Evolutionary conservation across 2,797 vertebrate genomes (phyloP).

Genomic region (Bovichtus diacanthus): DNA sequence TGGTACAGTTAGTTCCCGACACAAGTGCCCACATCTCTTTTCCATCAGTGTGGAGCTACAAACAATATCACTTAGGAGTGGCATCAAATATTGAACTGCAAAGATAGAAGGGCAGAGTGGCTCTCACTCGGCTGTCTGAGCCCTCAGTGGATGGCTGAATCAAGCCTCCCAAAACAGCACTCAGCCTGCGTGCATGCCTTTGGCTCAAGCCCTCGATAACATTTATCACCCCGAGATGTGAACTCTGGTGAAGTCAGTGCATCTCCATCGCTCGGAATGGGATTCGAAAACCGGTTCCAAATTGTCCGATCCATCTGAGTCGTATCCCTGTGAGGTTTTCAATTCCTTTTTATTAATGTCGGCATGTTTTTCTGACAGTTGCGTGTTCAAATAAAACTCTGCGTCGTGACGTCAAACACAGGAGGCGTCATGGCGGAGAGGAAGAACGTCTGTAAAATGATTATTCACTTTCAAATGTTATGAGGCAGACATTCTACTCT

Average conservation of each 20-base stretch:
- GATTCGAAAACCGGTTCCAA: too few relatives aligned
- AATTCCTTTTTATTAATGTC: too few relatives aligned
- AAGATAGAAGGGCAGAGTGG: slow-evolving; percentile 48
- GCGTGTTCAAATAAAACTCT: too few relatives aligned
- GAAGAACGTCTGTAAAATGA: too few relatives aligned
- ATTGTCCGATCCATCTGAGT: too few relatives aligned
- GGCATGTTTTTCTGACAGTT: too few relatives aligned
- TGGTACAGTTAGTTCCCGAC: slow-evolving; percentile 43
- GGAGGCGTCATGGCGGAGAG: too few relatives aligned
- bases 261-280: not conserved
- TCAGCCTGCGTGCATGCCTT: slow-evolving; percentile 38
- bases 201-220: slow-evolving; percentile 28
- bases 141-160: slow-evolving; percentile 36
- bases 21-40: slow-evolving; percentile 52
- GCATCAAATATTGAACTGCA: slow-evolving; percentile 78
- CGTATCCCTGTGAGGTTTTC: too few relatives aligned
- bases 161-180: slow-evolving; percentile 45
- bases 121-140: slow-evolving; percentile 49
- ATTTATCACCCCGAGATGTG: slow-evolving; percentile 24
- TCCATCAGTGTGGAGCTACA: slow-evolving; percentile 62
- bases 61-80: slow-evolving; percentile 75
- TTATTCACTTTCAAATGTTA: too few relatives aligned
- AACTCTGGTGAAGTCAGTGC: slow-evolving; percentile 17
- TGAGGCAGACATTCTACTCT: too few relatives aligned
- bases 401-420: too few relatives aligned